phyloP scores from a whole-genome alignment of 2,113 vertebrate genomes.

The Atlantisia rogersi region DNA sequence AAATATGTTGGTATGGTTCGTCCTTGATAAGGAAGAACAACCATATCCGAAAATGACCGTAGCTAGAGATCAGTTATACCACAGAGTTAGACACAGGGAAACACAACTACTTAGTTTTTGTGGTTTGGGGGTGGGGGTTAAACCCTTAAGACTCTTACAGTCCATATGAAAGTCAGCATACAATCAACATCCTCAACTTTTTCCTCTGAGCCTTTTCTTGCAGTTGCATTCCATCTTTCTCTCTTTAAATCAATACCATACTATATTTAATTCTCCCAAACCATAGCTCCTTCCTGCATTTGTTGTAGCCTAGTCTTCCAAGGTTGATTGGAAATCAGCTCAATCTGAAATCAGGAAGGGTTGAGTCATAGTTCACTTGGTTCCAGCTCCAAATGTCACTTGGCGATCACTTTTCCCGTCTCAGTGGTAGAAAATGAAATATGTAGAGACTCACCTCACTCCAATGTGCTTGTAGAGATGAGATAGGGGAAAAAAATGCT shows the following conservation, averaged over 20 bases:
- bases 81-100: background rate
- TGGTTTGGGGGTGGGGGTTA: background rate
- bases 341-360: constrained; percentile 35
- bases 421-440: constrained; percentile 38
- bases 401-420: background rate
- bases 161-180: background rate
- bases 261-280: constrained; percentile 44
- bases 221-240: background rate
- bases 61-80: background rate
- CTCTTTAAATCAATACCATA: constrained; percentile 43
- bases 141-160: background rate
- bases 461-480: background rate
- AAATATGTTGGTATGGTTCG: background rate
- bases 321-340: constrained; percentile 43
- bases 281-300: constrained; percentile 18
- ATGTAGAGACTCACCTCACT: background rate
- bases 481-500: background rate
- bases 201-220: background rate
- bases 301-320: constrained; percentile 6
- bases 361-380: constrained; percentile 48
- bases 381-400: constrained; percentile 27
- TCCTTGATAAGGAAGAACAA: background rate
- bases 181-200: background rate
- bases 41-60: background rate
- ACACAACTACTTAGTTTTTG: background rate